Percentiles rank a stretch among this genome's conserved stretches.
phyloP scores from a whole-genome alignment of 2,113 vertebrate species.

The Perca fluviatilis region DNA sequence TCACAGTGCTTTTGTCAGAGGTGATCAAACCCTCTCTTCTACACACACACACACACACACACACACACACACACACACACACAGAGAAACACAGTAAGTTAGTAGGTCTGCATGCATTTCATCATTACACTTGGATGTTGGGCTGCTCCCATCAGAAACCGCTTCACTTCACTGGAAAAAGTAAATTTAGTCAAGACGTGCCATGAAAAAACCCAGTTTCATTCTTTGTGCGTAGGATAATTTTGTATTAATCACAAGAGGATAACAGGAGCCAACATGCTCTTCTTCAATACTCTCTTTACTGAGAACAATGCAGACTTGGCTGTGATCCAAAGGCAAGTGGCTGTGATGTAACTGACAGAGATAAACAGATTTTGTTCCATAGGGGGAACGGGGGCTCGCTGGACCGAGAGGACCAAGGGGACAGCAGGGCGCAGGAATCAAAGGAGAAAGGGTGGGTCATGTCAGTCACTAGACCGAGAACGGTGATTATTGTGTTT shows the following conservation, averaged over 20 bases:
- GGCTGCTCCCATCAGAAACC: background rate
- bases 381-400: conserved; percentile 89
- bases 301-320: conserved; percentile 63
- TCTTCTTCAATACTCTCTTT: conserved; percentile 5
- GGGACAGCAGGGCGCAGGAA: conserved; percentile 88
- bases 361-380: conserved; percentile 63
- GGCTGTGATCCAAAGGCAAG: conserved; percentile 51
- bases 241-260: conserved; percentile 38
- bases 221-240: conserved; percentile 49
- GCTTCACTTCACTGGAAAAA: conserved; percentile 7
- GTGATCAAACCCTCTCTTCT: background rate
- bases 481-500: background rate
- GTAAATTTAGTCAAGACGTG: background rate
- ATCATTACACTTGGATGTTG: conserved; percentile 2
- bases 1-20: conserved; percentile 4
- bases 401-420: conserved; percentile 87
- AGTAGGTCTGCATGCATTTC: conserved; percentile 16
- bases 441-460: conserved; percentile 92
- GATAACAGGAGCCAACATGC: conserved; percentile 60
- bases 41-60: background rate
- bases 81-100: background rate
- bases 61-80: background rate
- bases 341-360: conserved; percentile 43
- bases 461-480: conserved; percentile 25
- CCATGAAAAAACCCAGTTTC: background rate